Percentiles rank a stretch among this genome's conserved stretches.
Evolutionary conservation across 2,888 invertebrate genomes (phyloP).

Genomic region (Crematogaster levior): DNA sequence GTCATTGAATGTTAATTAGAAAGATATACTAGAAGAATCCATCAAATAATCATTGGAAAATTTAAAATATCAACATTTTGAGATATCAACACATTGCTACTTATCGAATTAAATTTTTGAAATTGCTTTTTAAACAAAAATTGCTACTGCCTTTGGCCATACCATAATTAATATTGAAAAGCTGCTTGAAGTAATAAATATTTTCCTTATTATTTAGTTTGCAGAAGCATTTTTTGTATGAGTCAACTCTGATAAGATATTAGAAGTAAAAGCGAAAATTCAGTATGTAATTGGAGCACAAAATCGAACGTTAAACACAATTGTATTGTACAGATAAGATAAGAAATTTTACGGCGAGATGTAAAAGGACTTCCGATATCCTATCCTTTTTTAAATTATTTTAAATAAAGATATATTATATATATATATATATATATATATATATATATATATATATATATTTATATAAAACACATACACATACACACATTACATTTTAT

Average conservation of each 20-base stretch:
- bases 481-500: neutral
- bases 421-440: too few species aligned
- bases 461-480: too few species aligned
- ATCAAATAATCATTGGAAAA: neutral
- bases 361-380: too few species aligned
- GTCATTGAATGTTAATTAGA: neutral
- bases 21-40: neutral
- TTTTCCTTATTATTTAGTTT: neutral
- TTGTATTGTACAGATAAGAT: conserved; percentile 26
- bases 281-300: neutral
- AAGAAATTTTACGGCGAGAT: neutral
- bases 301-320: conserved; percentile 4
- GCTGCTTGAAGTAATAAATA: neutral
- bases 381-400: neutral
- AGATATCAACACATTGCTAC: neutral
- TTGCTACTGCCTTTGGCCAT: neutral
- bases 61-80: too few species aligned
- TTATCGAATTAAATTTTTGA: neutral
- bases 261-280: neutral
- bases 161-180: neutral
- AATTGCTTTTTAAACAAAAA: neutral
- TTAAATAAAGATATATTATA: neutral
- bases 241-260: neutral
- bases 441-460: too few species aligned
- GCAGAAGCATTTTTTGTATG: neutral